phyloP scores from a whole-genome alignment of 2,888 invertebrate species.

The Prionchulus punctatus region DNA sequence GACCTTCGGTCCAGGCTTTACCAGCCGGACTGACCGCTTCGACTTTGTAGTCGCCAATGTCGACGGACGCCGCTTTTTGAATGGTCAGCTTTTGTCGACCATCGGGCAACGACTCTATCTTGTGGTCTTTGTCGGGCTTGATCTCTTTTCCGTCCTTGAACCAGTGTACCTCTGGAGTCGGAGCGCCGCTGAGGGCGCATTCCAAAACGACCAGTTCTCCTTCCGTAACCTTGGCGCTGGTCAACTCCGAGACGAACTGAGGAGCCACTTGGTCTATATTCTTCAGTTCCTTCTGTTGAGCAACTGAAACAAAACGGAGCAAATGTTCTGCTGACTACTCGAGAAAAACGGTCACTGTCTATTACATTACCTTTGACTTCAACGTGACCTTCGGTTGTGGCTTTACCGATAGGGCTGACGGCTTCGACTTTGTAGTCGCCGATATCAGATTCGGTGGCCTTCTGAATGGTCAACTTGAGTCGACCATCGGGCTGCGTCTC shows the following conservation, averaged over 20 bases:
- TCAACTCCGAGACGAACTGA: conserved; percentile 53
- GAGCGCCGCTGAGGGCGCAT: conserved; percentile 54
- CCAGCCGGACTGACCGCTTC: conserved; percentile 30
- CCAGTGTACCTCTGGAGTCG: conserved; percentile 66
- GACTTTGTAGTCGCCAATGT: conserved; percentile 25
- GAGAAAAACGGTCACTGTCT: too few species aligned
- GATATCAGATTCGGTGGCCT: conserved; percentile 80
- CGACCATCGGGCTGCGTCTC: conserved; percentile 66
- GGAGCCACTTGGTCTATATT: conserved; percentile 48
- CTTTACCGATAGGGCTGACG: conserved; percentile 69
- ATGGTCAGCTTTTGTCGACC: conserved; percentile 34
- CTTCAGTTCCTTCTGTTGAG: too few species aligned
- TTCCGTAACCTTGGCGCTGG: conserved; percentile 64
- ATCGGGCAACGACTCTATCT: conserved; percentile 20
- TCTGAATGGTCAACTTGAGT: conserved; percentile 68
- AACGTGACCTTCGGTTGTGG: conserved; percentile 57
- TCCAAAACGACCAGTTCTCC: conserved; percentile 70
- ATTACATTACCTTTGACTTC: not conserved
- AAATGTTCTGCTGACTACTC: too few species aligned
- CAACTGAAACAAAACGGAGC: too few species aligned
- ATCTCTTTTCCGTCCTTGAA: conserved; percentile 26
- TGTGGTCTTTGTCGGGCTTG: conserved; percentile 18
- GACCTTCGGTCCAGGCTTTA: conserved; percentile 10
- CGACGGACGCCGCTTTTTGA: conserved; percentile 27
- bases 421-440: conserved; percentile 91